Evolutionary conservation across 2,888 invertebrate species (phyloP), one percentile per base, ranked within the genome.

Genomic region (Napeogenes sylphis): DNA sequence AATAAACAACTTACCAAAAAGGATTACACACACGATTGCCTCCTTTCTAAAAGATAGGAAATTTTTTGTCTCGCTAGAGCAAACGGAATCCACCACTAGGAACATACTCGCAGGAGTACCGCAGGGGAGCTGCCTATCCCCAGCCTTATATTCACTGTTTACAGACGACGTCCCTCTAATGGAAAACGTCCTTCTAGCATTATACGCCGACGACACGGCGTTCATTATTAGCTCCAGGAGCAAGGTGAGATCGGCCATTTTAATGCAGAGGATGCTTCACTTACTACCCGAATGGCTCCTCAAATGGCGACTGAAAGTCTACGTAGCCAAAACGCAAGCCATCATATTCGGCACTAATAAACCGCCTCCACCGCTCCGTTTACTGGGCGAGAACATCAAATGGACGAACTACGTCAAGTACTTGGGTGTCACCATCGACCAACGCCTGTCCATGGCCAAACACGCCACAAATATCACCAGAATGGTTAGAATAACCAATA

Each of bases 51-150:
- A 46, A 0, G 30, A 67, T 6, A 51, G 75, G 0, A 56, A 42
- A 2, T 71, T 73, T 61, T 56, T 42, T 0, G 75, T 74, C 0
- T 45, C 60, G 13, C 65, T 73, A 0, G 71, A 70, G 2, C 58
- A 54, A 3, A 6, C 32, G 0, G 0, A 6, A 0, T 73, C 74
- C 0, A 0, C 55, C 0, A 42, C 45, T 0, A 61, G 59, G 2
- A 61, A 57, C 0, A 65, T 75, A 35, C 3, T 10, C 0, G 73
- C 75, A 30, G 61, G 66, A 0, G 66, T 63, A 5, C 63, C 61
- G 4, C 63, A 61, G 13, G 70, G 70, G 4, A 66, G 68, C 57
- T 65, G 64, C 56, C 62, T 72, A 0, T 72, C 70, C 2, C 70
- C 70, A 38, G n/a, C 30, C 4, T 55, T 57, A 0, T 71, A 65